Evolutionary conservation across 2,113 vertebrate species (phyloP).

Genomic region (Campylorhamphus procurvoides): DNA sequence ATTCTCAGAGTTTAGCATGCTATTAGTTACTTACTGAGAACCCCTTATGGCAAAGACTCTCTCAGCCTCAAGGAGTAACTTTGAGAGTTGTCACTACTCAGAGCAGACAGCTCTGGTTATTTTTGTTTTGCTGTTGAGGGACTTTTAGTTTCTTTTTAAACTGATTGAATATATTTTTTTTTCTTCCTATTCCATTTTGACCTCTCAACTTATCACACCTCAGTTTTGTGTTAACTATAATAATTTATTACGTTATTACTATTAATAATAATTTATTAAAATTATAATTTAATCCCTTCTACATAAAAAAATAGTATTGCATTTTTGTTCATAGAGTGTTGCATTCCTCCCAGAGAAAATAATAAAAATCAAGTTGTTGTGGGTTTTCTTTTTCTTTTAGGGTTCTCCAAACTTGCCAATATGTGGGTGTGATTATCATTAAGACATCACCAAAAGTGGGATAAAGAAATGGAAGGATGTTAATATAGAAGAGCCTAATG

Average conservation of each 20-base stretch:
- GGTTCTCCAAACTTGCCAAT: not conserved
- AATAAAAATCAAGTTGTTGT: not conserved
- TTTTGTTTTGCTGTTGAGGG: not conserved
- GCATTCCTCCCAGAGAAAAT: not conserved
- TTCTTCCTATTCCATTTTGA: not conserved
- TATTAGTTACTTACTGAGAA: not conserved
- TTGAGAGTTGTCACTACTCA: not conserved
- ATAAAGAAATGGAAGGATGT: not conserved
- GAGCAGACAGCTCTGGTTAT: not conserved
- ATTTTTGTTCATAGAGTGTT: not conserved
- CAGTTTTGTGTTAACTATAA: not conserved
- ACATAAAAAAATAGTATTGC: not conserved
- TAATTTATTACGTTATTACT: not conserved
- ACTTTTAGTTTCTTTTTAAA: not conserved
- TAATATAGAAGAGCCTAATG: not conserved
- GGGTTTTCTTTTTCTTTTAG: not conserved
- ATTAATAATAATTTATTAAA: not conserved
- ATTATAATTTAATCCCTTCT: not conserved
- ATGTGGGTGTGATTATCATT: not conserved
- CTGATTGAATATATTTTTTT: fast-evolving
- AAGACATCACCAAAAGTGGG: not conserved
- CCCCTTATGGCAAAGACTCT: fast-evolving
- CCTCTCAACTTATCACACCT: not conserved
- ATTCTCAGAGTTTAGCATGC: not conserved
- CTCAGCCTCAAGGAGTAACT: not conserved